Evolutionary conservation across 2,888 invertebrate genomes (phyloP).

Genomic region (Hydrotaea diabolus): DNA sequence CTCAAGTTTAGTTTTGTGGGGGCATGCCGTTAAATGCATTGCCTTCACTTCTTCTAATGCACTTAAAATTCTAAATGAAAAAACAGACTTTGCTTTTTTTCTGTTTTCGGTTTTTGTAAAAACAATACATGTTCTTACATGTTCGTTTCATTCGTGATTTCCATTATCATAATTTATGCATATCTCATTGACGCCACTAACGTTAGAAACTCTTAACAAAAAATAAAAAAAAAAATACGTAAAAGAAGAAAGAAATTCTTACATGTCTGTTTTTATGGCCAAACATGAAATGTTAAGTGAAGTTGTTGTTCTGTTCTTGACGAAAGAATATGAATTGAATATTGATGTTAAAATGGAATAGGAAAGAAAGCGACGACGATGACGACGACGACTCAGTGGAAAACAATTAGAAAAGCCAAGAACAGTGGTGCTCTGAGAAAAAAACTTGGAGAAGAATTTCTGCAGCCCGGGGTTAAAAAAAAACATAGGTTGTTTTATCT

Average conservation of each 20-base stretch:
- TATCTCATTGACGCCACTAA: constrained; percentile 55
- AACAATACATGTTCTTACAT: background rate
- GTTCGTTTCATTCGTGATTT: constrained; percentile 26
- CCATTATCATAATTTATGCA: constrained; percentile 43
- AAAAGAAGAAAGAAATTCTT: background rate
- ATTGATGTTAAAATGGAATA: constrained; percentile 42
- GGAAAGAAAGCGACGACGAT: constrained; percentile 13
- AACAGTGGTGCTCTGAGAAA: background rate
- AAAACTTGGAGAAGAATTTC: background rate
- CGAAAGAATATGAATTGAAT: constrained; percentile 45
- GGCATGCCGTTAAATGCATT: constrained; percentile 16
- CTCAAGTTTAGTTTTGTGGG: background rate
- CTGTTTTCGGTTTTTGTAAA: background rate
- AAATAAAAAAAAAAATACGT: background rate
- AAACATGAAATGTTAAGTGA: constrained; percentile 23
- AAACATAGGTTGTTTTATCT: too few species aligned
- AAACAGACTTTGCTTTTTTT: background rate
- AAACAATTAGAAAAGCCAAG: constrained; percentile 13
- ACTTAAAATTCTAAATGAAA: constrained; percentile 18
- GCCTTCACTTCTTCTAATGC: background rate
- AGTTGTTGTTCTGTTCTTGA: background rate
- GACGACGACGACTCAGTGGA: constrained; percentile 7
- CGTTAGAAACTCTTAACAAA: background rate
- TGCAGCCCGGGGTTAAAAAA: too few species aligned
- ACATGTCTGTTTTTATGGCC: constrained; percentile 20